Conservation (phyloP, 1,140 invertebrate genomes). For the Xylocopa sonorina region DNA sequence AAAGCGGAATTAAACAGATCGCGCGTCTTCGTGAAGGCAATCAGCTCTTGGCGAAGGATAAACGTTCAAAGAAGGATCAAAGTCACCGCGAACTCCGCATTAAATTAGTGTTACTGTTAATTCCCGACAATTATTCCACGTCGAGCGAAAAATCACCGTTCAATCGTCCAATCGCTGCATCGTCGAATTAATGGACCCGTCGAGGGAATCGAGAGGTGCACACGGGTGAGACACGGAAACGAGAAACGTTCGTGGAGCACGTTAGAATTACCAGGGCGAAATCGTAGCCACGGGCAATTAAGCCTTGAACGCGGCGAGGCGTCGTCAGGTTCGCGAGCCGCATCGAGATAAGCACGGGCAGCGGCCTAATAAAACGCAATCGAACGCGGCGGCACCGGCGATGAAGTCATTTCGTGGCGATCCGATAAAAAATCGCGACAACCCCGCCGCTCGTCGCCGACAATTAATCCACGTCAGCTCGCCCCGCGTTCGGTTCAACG, state of each 20-base stretch:
- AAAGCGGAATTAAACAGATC: too few relatives aligned
- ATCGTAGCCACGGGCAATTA: constrained; percentile 12
- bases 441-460: constrained; percentile 4
- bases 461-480: constrained; percentile 46
- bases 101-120: too few relatives aligned
- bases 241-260: background rate
- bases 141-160: too few relatives aligned
- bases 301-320: constrained; percentile 13
- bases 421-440: constrained; percentile 17
- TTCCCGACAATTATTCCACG: too few relatives aligned
- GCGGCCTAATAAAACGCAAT: constrained; percentile 26
- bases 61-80: too few relatives aligned
- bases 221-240: background rate
- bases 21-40: too few relatives aligned
- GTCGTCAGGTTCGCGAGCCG: background rate
- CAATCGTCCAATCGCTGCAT: too few relatives aligned
- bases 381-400: background rate
- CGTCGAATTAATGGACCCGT: too few relatives aligned
- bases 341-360: constrained; percentile 17
- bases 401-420: constrained; percentile 39
- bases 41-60: too few relatives aligned
- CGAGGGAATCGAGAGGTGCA: too few relatives aligned
- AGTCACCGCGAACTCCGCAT: too few relatives aligned
- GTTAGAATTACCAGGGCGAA: background rate
- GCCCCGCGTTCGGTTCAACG: constrained; percentile 19